Conservation (phyloP, 1,140 invertebrate species). For the Hydropsyche tenuis region DNA sequence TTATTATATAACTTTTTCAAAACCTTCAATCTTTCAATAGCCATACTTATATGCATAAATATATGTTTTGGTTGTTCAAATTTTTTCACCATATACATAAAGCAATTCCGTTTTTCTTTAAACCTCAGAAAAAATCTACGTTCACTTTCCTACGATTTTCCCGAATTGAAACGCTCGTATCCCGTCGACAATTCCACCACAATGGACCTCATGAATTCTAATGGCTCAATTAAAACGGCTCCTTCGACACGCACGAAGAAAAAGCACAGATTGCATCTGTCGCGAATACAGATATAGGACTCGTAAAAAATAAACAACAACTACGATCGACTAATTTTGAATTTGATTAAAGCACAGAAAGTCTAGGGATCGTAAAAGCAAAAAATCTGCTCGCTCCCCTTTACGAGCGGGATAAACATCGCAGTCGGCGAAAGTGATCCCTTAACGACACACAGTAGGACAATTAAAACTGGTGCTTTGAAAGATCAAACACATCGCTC, state of each 20-base stretch:
- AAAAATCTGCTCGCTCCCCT: not conserved
- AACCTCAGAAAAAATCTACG: too few species aligned
- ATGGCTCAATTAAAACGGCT: slow-evolving; percentile 48
- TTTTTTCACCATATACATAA: too few species aligned
- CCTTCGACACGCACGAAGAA: slow-evolving; percentile 46
- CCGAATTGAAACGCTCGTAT: not conserved
- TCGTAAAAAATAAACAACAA: not conserved
- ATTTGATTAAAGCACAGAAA: not conserved
- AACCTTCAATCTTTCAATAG: too few species aligned
- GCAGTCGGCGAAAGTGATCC: slow-evolving; percentile 14
- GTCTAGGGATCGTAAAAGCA: not conserved
- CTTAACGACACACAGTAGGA: slow-evolving; percentile 45
- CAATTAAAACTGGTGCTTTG: slow-evolving; percentile 42
- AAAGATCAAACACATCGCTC: not conserved
- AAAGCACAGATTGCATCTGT: slow-evolving; percentile 39
- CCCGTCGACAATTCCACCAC: slow-evolving; percentile 15
- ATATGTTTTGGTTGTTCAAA: too few species aligned
- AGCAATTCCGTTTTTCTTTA: too few species aligned
- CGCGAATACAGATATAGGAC: slow-evolving; percentile 33
- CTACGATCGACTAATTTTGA: not conserved
- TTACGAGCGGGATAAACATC: not conserved
- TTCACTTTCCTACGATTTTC: not conserved
- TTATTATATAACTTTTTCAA: too few species aligned
- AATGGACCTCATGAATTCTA: slow-evolving; percentile 46
- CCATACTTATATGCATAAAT: too few species aligned